These are phyloP conservation scores for Whitmania pigra DNA, from an alignment of 1,140 invertebrate genomes.

Conservation along the genomic window DNA sequence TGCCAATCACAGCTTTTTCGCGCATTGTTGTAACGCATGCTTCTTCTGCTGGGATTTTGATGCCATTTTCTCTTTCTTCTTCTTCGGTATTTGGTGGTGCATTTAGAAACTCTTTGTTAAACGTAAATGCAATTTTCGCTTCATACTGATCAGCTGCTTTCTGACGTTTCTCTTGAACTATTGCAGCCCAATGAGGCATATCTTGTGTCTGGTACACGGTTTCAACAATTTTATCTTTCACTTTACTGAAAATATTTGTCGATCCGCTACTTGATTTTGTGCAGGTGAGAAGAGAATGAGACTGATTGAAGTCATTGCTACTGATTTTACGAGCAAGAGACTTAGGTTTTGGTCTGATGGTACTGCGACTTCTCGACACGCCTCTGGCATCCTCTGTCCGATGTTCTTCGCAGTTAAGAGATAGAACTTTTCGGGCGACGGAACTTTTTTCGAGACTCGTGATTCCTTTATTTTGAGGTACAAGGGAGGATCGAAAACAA, in stretches of 20 bases:
- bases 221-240: slow-evolving; percentile 17
- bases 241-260: slow-evolving; percentile 8
- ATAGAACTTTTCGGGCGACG: neutral
- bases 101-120: neutral
- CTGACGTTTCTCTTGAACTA: slow-evolving; percentile 16
- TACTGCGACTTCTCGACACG: neutral
- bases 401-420: neutral
- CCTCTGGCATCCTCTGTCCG: neutral
- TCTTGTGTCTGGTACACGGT: slow-evolving; percentile 11
- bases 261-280: slow-evolving; percentile 5
- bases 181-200: slow-evolving; percentile 7
- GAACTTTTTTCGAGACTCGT: too few species aligned
- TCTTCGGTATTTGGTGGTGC: neutral
- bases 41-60: neutral
- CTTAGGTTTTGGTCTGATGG: slow-evolving; percentile 6
- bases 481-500: neutral
- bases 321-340: slow-evolving; percentile 6
- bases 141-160: slow-evolving; percentile 9
- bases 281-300: neutral
- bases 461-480: too few species aligned
- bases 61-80: neutral
- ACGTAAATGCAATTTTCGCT: neutral
- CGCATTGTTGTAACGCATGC: neutral
- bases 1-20: neutral
- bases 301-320: slow-evolving; percentile 5